Evolutionary conservation across 2,888 invertebrate genomes (phyloP), one percentile per base, ranked within the genome.

Genomic region (Ichneumon xanthorius): DNA sequence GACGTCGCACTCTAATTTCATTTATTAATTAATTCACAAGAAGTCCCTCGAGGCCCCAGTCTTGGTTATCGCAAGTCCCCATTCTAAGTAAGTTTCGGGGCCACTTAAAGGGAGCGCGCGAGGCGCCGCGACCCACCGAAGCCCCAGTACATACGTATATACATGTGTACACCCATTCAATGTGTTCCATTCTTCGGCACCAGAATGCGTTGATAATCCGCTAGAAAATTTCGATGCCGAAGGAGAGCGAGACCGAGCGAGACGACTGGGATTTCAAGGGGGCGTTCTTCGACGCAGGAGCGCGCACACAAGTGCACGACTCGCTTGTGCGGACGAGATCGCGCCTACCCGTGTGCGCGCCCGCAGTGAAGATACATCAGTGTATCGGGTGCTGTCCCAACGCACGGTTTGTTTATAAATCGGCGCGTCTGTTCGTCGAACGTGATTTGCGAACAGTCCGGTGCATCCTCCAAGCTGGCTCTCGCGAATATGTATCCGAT

Each of bases 371-470:
- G 26, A 26, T 22, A 26, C 11, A 14, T 22, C 22, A 58, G 58
- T 58, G 26, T 26, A 58, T 67, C 72, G 72, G 81, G 77, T 72
- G 77, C 80, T 77, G 84, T 77, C 77, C 80, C 78, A 45, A 45
- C 58, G 1, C 22, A 58, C 26, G 4, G 22, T 22, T 22, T 55
- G 58, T 22, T 26, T 58, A 11, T 26, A 58, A 22, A 58, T 11
- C 58, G 22, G 58, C 22, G 4, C 58, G 58, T 58, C 22, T 26
- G 58, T 22, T 26, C 58, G 22, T 58, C 45, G 45, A 22, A 26
- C 14, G 58, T 11, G 58, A 22, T 22, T 22, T 22, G 14, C 26
- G 45, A 70, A 48, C 67, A 48, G 73, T 68, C 68, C 75, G 53
- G 30, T 53, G 4, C 26, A 6, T 68, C 33, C 33, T 33, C 22